phyloP scores from a whole-genome alignment of 2,113 vertebrate genomes.

The Alligator mississippiensis region DNA sequence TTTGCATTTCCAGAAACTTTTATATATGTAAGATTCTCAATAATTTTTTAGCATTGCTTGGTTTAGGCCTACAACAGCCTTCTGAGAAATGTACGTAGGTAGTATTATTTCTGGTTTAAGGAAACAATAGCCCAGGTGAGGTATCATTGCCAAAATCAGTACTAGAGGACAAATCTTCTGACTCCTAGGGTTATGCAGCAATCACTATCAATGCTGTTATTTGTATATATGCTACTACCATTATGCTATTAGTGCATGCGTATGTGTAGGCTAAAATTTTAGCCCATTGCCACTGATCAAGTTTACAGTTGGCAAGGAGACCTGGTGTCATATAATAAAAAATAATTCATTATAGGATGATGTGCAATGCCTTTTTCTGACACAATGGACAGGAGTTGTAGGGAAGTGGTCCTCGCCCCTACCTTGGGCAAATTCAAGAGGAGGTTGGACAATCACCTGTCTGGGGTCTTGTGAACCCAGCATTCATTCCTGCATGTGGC shows the following conservation, averaged over 20 bases:
- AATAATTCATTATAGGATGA: no score
- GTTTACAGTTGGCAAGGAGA: background rate
- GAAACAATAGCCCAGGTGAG: background rate
- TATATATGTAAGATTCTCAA: background rate
- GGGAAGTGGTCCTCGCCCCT: background rate
- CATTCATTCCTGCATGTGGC: no score
- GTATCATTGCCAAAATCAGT: constrained; percentile 26
- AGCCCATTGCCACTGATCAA: background rate
- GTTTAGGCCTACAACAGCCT: constrained; percentile 29
- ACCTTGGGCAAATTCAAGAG: no score
- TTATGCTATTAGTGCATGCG: background rate
- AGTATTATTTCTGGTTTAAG: constrained; percentile 53
- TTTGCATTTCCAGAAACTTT: background rate
- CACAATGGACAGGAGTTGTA: background rate
- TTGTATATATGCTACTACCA: background rate
- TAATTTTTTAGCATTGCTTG: constrained; percentile 21
- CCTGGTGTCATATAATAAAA: background rate
- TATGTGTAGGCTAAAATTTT: background rate
- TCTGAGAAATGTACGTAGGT: constrained; percentile 52
- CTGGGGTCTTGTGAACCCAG: no score
- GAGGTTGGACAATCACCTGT: no score
- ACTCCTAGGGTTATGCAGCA: constrained; percentile 20
- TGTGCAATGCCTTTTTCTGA: no score
- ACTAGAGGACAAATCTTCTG: constrained; percentile 36
- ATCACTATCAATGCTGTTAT: constrained; percentile 33